phyloP scores from a whole-genome alignment of 2,797 vertebrate species.

The Leptoclinus maculatus region DNA sequence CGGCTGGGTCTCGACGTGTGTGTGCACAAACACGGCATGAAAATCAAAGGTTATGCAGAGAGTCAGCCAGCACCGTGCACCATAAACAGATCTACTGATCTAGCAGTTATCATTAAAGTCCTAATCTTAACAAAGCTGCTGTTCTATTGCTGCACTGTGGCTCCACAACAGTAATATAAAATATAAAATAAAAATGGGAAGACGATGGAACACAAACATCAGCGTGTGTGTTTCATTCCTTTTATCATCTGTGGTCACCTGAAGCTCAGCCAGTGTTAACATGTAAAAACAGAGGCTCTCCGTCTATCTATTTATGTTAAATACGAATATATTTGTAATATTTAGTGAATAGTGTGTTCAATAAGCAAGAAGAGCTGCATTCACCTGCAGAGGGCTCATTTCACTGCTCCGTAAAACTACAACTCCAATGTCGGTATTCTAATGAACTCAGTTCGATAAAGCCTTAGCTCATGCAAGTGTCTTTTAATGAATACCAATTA shows the following conservation, averaged over 20 bases:
- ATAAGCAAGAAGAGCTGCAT: background rate
- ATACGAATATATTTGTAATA: background rate
- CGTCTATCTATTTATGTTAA: too few relatives aligned
- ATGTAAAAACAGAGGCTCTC: background rate
- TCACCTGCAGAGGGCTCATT: background rate
- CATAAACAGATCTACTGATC: background rate
- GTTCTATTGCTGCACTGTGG: background rate
- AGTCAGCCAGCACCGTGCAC: background rate
- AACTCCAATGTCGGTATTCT: conserved; percentile 14
- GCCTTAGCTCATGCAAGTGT: conserved; percentile 19
- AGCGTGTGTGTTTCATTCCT: background rate
- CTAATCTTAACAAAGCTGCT: background rate
- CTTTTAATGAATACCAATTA: conserved; percentile 68
- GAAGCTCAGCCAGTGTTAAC: background rate
- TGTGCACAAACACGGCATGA: background rate
- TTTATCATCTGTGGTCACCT: background rate
- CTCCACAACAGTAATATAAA: too few relatives aligned
- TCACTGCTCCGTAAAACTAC: conserved; percentile 1
- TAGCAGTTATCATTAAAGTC: background rate
- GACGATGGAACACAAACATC: conserved; percentile 58
- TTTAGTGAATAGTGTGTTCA: background rate
- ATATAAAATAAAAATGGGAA: conserved; percentile 46
- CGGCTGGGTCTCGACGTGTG: background rate
- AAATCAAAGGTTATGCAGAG: conserved; percentile 23
- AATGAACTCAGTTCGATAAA: conserved; percentile 8